Percentiles rank a stretch among this genome's conserved stretches.
phyloP scores from a whole-genome alignment of 2,113 vertebrate species.

The Oryzias melastigma region DNA sequence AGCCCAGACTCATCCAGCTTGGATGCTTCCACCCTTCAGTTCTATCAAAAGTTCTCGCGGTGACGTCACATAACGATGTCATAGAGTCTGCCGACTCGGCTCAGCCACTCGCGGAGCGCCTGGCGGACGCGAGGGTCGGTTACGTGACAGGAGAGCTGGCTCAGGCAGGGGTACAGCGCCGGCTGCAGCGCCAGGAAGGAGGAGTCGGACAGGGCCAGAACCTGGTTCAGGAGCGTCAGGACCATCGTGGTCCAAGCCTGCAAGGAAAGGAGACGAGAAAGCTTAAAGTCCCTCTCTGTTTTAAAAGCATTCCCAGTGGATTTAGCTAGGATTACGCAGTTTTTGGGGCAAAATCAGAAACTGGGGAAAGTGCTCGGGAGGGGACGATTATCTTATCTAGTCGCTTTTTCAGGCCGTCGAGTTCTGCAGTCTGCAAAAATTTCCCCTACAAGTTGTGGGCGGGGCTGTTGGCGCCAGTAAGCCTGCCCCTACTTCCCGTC shows the following conservation, averaged over 20 bases:
- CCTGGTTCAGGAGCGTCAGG: constrained; percentile 91
- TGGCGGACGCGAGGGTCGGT: constrained; percentile 90
- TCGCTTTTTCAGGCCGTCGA: too few relatives aligned
- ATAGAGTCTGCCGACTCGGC: constrained; percentile 90
- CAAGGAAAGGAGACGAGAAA: background rate
- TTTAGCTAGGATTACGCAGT: too few relatives aligned
- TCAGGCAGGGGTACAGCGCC: constrained; percentile 92
- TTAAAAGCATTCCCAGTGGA: too few relatives aligned
- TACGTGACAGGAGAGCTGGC: constrained; percentile 94
- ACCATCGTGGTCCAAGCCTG: constrained; percentile 99
- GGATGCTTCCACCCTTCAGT: background rate
- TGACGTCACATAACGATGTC: constrained; percentile 82
- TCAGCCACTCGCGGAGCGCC: constrained; percentile 93
- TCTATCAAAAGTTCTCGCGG: fast-evolving
- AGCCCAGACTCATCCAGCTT: too few relatives aligned
- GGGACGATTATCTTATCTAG: too few relatives aligned
- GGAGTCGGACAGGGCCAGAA: constrained; percentile 88
- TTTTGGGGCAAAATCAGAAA: too few relatives aligned
- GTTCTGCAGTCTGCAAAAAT: too few relatives aligned
- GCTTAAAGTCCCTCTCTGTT: too few relatives aligned
- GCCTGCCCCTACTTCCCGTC: too few relatives aligned
- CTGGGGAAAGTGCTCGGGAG: too few relatives aligned
- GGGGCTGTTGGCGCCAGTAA: too few relatives aligned
- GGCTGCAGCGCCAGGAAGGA: constrained; percentile 92
- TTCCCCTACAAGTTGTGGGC: too few relatives aligned